Percentiles rank a stretch among this genome's conserved stretches.
phyloP scores from a whole-genome alignment of 2,888 invertebrate species.

The Dasypolia templi region DNA sequence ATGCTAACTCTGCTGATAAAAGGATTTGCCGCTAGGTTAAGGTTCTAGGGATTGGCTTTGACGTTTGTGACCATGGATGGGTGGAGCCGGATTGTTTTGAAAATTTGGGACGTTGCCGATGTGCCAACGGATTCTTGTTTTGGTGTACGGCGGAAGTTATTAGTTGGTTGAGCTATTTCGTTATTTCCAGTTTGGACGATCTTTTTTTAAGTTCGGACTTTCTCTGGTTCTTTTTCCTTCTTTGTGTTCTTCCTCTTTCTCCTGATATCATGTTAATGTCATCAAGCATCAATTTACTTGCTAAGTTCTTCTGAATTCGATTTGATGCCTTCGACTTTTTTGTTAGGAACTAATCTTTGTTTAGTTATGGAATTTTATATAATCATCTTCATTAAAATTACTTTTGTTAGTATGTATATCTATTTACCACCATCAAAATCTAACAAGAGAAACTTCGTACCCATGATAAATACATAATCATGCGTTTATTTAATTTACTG shows the following conservation, averaged over 20 bases:
- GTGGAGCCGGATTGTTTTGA: neutral
- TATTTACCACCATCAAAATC: neutral
- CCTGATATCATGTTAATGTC: too few relatives aligned
- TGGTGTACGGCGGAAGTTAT: neutral
- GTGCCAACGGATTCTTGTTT: neutral
- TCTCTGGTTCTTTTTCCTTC: too few relatives aligned
- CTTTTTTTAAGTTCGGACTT: too few relatives aligned
- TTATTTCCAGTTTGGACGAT: too few relatives aligned
- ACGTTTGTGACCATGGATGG: conserved; percentile 11
- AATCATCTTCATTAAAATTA: too few relatives aligned
- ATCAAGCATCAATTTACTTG: too few relatives aligned
- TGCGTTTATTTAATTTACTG: conserved; percentile 39
- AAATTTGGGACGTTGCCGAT: conserved; percentile 13
- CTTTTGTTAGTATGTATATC: too few relatives aligned
- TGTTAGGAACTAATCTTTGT: too few relatives aligned
- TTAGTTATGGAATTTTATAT: too few relatives aligned
- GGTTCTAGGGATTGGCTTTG: conserved; percentile 21
- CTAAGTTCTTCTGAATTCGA: too few relatives aligned
- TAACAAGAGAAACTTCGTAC: neutral
- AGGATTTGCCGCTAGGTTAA: conserved; percentile 78
- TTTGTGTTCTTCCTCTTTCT: too few relatives aligned
- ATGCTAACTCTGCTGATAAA: conserved; percentile 83
- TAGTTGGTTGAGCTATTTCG: neutral
- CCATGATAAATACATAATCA: conserved; percentile 16
- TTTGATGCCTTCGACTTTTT: too few relatives aligned